Evolutionary conservation across 2,888 invertebrate genomes (phyloP).

Genomic region (Melanchra persicariae): DNA sequence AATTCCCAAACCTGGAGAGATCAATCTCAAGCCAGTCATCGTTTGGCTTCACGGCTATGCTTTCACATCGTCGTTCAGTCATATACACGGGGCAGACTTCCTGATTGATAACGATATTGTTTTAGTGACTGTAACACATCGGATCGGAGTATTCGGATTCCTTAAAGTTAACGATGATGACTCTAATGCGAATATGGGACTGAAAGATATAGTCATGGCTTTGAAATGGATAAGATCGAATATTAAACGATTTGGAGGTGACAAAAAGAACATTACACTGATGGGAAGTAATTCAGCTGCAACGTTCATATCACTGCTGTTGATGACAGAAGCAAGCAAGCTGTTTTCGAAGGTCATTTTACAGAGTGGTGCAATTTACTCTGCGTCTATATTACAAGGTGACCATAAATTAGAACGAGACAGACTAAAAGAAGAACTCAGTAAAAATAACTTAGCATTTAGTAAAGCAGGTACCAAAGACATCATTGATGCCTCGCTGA

Average conservation of each 20-base stretch:
- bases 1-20: conserved; percentile 72
- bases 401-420: conserved; percentile 73
- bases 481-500: conserved; percentile 76
- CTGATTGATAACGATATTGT: conserved; percentile 84
- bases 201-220: conserved; percentile 85
- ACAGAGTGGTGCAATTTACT: conserved; percentile 85
- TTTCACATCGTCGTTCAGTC: conserved; percentile 85
- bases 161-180: conserved; percentile 80
- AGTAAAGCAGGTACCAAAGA: conserved; percentile 73
- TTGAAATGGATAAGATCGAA: conserved; percentile 86
- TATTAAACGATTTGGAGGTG: conserved; percentile 81
- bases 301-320: conserved; percentile 79
- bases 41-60: conserved; percentile 88
- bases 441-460: conserved; percentile 68
- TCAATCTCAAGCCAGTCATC: conserved; percentile 75
- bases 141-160: conserved; percentile 86
- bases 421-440: conserved; percentile 74
- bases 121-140: conserved; percentile 81
- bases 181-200: conserved; percentile 84
- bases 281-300: conserved; percentile 86
- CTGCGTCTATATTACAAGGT: conserved; percentile 81
- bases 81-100: conserved; percentile 85
- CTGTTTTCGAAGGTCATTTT: conserved; percentile 85
- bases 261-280: conserved; percentile 80
- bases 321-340: conserved; percentile 79